A percentile compares a stretch with the other conserved stretches of the same genome.
These are phyloP conservation scores for Galeruca laticollis DNA, from an alignment of 2,888 invertebrate genomes.

Conservation along the genomic window DNA sequence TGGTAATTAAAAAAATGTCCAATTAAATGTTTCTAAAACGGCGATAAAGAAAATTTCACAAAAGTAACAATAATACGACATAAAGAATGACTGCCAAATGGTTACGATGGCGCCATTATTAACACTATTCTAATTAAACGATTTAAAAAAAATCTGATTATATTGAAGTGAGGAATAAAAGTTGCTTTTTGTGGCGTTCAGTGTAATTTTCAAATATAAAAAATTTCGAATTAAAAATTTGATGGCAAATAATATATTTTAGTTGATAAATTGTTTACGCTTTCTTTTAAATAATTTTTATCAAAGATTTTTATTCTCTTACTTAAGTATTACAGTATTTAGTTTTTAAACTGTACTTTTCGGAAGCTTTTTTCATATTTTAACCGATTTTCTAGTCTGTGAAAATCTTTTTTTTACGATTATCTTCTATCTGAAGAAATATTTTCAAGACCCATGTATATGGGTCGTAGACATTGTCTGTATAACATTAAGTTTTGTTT, in stretches of 20 bases:
- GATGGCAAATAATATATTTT: not conserved
- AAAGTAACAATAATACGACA: too few species aligned
- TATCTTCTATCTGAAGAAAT: not conserved
- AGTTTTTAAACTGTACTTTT: not conserved
- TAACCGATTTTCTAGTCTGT: slow-evolving; percentile 8
- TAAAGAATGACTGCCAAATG: too few species aligned
- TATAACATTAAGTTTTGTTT: slow-evolving; percentile 1
- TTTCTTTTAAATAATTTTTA: slow-evolving; percentile 1
- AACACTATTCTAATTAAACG: too few species aligned
- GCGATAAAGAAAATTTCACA: too few species aligned
- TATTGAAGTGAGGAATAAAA: too few species aligned
- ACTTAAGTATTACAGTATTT: not conserved
- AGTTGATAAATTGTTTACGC: slow-evolving; percentile 4
- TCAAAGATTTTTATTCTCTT: not conserved
- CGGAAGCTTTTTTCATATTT: not conserved
- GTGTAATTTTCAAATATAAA: too few species aligned
- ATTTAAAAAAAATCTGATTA: too few species aligned
- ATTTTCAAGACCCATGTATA: not conserved
- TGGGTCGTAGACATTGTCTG: not conserved
- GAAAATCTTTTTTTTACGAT: slow-evolving; percentile 1
- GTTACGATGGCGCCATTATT: too few species aligned
- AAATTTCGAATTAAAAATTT: too few species aligned
- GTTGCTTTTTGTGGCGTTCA: too few species aligned
- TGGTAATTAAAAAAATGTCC: too few species aligned
- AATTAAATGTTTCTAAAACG: too few species aligned